Conservation (phyloP, 30 jellyfish, hydroid and myxozoan species). For the Aurelia aurita region DNA sequence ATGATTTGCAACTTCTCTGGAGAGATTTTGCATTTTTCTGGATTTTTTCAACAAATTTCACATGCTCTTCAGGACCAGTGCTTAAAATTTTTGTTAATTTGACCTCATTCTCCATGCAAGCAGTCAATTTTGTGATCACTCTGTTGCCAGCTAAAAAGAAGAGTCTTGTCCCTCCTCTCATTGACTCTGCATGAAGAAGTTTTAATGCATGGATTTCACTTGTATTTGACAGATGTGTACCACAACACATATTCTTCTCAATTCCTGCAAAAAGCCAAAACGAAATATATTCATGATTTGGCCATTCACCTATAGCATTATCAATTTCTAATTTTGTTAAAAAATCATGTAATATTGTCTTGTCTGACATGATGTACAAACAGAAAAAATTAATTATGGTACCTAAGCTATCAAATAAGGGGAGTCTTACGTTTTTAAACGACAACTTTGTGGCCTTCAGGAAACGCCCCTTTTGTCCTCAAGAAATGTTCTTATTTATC, state of each 20-base stretch:
- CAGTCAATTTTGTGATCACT: conserved; percentile 60
- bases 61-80: conserved; percentile 91
- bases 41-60: conserved; percentile 71
- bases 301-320: too few relatives aligned
- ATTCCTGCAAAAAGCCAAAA: conserved; percentile 63
- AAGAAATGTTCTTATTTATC: too few relatives aligned
- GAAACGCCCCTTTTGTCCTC: too few relatives aligned
- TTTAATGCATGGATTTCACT: conserved; percentile 91
- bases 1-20: conserved; percentile 54
- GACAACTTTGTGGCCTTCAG: too few relatives aligned
- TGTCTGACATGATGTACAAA: too few relatives aligned
- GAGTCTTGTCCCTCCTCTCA: conserved; percentile 97
- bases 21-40: conserved; percentile 67
- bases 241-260: conserved; percentile 98
- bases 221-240: conserved; percentile 89
- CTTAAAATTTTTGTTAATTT: conserved; percentile 79
- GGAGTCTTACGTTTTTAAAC: too few relatives aligned
- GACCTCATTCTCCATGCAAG: conserved; percentile 81
- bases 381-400: too few relatives aligned
- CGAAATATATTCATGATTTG: too few relatives aligned
- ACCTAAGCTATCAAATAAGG: too few relatives aligned
- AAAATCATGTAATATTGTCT: too few relatives aligned
- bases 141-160: conserved; percentile 90
- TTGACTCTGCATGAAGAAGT: conserved; percentile 88
- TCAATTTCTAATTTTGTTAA: too few relatives aligned